A percentile compares a stretch with the other conserved stretches of the same genome.
phyloP scores from a whole-genome alignment of 2,113 vertebrate genomes.

The Zeus faber region DNA sequence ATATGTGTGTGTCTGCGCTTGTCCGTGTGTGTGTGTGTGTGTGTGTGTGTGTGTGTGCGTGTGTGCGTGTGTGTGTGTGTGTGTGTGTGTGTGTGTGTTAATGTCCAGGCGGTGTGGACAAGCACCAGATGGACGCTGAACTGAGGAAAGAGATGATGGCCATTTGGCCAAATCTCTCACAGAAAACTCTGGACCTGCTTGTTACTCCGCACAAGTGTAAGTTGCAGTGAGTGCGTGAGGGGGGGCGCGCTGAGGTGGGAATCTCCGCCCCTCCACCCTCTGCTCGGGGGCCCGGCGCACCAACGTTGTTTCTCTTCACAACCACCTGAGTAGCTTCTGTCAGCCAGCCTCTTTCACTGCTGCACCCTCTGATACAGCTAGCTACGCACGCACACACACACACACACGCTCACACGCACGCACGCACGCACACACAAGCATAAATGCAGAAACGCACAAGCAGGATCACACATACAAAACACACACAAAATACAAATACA shows the following conservation, averaged over 20 bases:
- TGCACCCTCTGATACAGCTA: slow-evolving; percentile 71
- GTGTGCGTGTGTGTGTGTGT: slow-evolving; percentile 10
- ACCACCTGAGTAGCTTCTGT: slow-evolving; percentile 70
- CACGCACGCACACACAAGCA: background rate
- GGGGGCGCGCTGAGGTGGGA: slow-evolving; percentile 24
- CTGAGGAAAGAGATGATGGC: slow-evolving; percentile 96
- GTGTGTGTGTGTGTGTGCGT: slow-evolving; percentile 11
- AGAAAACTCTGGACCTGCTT: slow-evolving; percentile 91
- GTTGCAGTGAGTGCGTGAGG: slow-evolving; percentile 57
- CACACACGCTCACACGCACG: background rate
- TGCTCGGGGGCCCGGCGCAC: slow-evolving; percentile 46
- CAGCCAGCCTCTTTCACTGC: slow-evolving; percentile 62
- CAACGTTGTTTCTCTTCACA: slow-evolving; percentile 54
- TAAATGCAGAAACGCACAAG: background rate
- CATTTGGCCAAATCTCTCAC: slow-evolving; percentile 96
- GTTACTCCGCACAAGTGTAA: slow-evolving; percentile 96
- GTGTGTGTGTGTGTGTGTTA: slow-evolving; percentile 1
- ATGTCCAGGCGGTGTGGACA: slow-evolving; percentile 85
- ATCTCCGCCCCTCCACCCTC: slow-evolving; percentile 29
- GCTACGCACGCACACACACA: background rate
- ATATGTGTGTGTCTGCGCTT: slow-evolving; percentile 10
- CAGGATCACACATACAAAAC: background rate
- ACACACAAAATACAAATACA: background rate
- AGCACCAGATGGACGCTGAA: slow-evolving; percentile 94
- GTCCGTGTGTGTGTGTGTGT: slow-evolving; percentile 9